Evolutionary conservation across 2,888 invertebrate species (phyloP), one percentile per base, ranked within the genome.

Genomic region (Leptarthrus brevirostris): DNA sequence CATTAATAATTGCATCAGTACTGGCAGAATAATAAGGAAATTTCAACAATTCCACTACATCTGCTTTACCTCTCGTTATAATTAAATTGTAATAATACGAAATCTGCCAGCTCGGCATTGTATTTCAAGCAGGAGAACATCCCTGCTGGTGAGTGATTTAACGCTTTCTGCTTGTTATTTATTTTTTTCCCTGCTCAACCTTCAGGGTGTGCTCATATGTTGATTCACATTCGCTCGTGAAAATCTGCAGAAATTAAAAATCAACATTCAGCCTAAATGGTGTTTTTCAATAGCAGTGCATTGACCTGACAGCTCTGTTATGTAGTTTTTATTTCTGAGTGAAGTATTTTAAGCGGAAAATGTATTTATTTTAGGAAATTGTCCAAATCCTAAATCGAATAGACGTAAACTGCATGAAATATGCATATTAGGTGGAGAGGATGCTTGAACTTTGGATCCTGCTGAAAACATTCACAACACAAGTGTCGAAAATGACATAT

Each of bases 181-280:
- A 16, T 12, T 30, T 8, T 6, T 30, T 4, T 30, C 8, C 4
- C 30, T 30, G 30, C 30, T 1, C 4, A 4, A 30, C 30, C 4
- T 30, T 4, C 0, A 30, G 4, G 8, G 30, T 30, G 30, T 8
- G 30, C 30, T 30, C 16, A 18, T 40, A 61, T 40, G 40, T 22
- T 22, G 36, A 36, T 61, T 61, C 40, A 40, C 34, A 61, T 40
- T 61, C 22, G 30, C 6, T 30, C 22, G 20, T 36, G 20, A 61
- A 61, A 61, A 40, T 61, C 40, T 22, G 36, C 40, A 40, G 36
- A 61, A 61, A 61, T 61, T 61, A 61, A 61, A 61, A 61, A 36
- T 26, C n/a, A 30, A 10, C 56, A n/a, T 0, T 8, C 16, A 26
- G 54, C n/a, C 30, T 5, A 30, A 16, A 56, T 22, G 14, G n/a